A percentile compares a stretch with the other conserved stretches of the same genome.
Conservation (phyloP, 1,140 invertebrate genomes). For the Brachionus sp. region DNA sequence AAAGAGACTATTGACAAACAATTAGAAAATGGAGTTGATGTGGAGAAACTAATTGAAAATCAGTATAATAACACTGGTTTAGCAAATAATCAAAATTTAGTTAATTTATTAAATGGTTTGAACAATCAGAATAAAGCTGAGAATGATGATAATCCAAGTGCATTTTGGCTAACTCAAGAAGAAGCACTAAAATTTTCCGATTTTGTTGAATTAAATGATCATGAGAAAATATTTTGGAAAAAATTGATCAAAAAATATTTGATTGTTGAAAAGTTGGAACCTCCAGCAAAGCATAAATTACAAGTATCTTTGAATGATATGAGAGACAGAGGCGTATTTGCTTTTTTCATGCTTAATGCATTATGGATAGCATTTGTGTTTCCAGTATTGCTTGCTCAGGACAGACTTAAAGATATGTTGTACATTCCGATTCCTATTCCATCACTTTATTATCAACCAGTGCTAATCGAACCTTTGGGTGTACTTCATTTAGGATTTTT, state of each 20-base stretch:
- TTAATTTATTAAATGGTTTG: conserved; percentile 34
- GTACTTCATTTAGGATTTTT: conserved; percentile 98
- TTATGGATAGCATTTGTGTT: conserved; percentile 96
- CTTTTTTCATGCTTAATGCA: conserved; percentile 95
- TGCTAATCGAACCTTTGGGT: conserved; percentile 79
- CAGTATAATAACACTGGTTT: conserved; percentile 25
- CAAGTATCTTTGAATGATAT: conserved; percentile 72
- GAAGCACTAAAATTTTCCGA: conserved; percentile 40
- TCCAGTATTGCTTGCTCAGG: conserved; percentile 67
- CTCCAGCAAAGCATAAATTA: conserved; percentile 74
- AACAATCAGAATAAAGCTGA: conserved; percentile 17
- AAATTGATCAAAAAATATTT: conserved; percentile 88
- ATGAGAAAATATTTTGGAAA: conserved; percentile 85
- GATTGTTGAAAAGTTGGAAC: conserved; percentile 87
- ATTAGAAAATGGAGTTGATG: conserved; percentile 33
- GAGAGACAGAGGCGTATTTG: conserved; percentile 89
- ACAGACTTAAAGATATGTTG: conserved; percentile 50
- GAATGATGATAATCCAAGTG: neutral
- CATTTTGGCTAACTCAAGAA: conserved; percentile 30
- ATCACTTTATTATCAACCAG: conserved; percentile 47
- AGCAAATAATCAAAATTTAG: neutral
- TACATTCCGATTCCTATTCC: conserved; percentile 51
- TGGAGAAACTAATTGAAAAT: conserved; percentile 25
- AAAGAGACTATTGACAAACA: conserved; percentile 43
- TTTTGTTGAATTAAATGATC: conserved; percentile 68